These are phyloP conservation scores for Metaphire vulgaris DNA, from an alignment of 1,140 invertebrate species.

Conservation along the genomic window DNA sequence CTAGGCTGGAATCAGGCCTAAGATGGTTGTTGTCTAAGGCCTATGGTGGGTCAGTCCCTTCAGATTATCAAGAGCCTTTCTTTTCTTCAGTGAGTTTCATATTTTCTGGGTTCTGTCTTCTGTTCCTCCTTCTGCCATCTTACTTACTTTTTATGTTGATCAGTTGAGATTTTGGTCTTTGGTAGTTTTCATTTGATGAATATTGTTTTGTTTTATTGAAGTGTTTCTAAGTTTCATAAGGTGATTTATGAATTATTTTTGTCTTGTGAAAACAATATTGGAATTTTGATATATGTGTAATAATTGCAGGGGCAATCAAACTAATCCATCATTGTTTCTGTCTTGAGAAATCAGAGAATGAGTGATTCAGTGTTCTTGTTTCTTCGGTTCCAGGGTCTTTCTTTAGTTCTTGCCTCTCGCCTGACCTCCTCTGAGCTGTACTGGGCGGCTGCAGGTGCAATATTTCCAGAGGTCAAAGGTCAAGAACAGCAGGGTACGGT, in stretches of 20 bases:
- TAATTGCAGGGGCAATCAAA: too few relatives aligned
- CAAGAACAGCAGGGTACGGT: background rate
- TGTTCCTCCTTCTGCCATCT: background rate
- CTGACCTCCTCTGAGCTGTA: background rate
- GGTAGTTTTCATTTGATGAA: background rate
- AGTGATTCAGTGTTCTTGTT: too few relatives aligned
- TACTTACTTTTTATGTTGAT: background rate
- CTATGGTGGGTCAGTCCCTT: background rate
- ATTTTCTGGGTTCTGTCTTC: background rate
- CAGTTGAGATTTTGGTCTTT: background rate
- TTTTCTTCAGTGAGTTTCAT: background rate
- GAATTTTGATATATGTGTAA: background rate
- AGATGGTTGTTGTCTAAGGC: background rate
- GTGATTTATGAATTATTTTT: background rate
- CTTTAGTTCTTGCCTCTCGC: background rate
- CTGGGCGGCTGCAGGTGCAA: background rate
- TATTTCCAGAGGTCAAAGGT: slow-evolving; percentile 1
- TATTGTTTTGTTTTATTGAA: background rate
- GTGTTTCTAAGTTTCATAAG: background rate
- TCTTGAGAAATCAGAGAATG: too few relatives aligned
- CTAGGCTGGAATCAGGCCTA: background rate
- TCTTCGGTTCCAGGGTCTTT: background rate
- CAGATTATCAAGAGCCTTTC: background rate
- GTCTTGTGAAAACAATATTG: background rate
- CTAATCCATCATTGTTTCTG: too few relatives aligned